Evolutionary conservation across 1,140 invertebrate species (phyloP).

Genomic region (Chymomyza costata): DNA sequence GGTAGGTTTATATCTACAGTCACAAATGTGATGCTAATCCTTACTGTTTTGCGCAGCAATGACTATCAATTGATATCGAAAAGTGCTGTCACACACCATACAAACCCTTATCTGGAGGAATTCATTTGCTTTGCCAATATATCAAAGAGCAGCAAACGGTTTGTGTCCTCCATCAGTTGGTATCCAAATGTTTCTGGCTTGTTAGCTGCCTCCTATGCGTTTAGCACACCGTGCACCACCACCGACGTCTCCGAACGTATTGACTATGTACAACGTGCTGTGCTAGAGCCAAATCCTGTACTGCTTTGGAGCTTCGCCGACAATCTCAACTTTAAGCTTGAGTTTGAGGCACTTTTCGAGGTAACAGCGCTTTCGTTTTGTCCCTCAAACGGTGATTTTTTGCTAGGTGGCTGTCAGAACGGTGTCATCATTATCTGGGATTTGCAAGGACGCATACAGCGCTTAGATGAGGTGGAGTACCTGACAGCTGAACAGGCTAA

Average conservation of each 20-base stretch:
- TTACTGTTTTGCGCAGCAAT: conserved; percentile 31
- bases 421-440: conserved; percentile 86
- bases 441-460: conserved; percentile 81
- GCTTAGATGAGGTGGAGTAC: conserved; percentile 79
- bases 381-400: conserved; percentile 81
- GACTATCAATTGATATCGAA: conserved; percentile 62
- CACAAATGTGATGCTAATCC: background rate
- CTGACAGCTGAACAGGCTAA: conserved; percentile 80
- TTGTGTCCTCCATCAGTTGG: conserved; percentile 81
- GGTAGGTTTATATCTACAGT: conserved; percentile 26
- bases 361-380: conserved; percentile 81
- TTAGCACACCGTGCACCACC: conserved; percentile 52
- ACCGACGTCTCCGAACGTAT: conserved; percentile 28
- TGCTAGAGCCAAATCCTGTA: conserved; percentile 78
- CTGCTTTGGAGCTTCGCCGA: conserved; percentile 85
- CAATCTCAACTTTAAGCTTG: conserved; percentile 81
- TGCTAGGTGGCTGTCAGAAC: conserved; percentile 83
- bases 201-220: conserved; percentile 80
- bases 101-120: conserved; percentile 60
- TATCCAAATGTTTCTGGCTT: conserved; percentile 82
- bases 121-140: conserved; percentile 72
- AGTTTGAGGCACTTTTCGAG: conserved; percentile 81
- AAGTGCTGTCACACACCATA: conserved; percentile 48
- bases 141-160: conserved; percentile 69
- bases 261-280: conserved; percentile 76